Evolutionary conservation across 2,797 vertebrate species (phyloP).

Genomic region (Sebastes nivosus): DNA sequence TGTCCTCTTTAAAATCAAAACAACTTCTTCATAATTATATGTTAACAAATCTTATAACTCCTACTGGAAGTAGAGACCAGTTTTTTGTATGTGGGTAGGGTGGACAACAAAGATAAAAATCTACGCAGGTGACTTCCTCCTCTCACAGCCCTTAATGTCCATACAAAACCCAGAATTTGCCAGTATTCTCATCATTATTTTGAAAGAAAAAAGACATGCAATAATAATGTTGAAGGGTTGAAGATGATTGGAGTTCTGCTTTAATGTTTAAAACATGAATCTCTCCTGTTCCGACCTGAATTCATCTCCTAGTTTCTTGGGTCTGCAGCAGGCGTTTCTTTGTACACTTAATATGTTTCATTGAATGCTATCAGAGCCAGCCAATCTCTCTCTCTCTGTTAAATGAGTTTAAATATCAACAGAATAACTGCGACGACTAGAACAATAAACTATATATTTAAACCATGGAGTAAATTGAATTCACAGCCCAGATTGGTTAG

Average conservation of each 20-base stretch:
- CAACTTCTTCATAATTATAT: not conserved
- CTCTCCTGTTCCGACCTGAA: not conserved
- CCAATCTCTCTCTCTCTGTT: conserved; percentile 7
- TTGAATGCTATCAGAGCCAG: conserved; percentile 12
- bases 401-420: conserved; percentile 21
- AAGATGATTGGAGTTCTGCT: not conserved
- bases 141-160: not conserved
- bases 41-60: not conserved
- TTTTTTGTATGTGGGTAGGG: not conserved
- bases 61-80: not conserved
- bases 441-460: conserved; percentile 9
- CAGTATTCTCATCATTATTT: not conserved
- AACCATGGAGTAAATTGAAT: conserved; percentile 7
- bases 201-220: not conserved
- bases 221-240: not conserved
- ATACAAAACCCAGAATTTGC: not conserved
- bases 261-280: not conserved
- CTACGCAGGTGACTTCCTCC: not conserved
- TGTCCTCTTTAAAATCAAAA: no score
- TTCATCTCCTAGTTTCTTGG: not conserved
- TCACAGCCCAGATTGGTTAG: not conserved
- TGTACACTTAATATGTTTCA: not conserved
- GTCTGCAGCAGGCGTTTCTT: not conserved
- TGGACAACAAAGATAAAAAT: not conserved
- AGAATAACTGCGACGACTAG: conserved; percentile 6